Evolutionary conservation across 2,113 vertebrate species (phyloP), one percentile per base, ranked within the genome.

Genomic region (Excalfactoria chinensis): DNA sequence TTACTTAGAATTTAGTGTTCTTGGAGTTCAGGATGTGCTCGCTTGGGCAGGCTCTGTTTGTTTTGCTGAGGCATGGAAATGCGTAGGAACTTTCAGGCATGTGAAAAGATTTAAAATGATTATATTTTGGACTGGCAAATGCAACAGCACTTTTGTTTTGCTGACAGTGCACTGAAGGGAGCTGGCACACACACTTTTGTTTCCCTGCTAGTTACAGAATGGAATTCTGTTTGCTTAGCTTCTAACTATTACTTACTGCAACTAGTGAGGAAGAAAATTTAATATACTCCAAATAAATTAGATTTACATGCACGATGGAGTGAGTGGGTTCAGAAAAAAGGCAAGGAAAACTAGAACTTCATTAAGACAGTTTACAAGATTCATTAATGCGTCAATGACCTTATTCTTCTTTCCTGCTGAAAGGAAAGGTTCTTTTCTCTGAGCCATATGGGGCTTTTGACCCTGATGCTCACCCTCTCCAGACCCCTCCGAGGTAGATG

Each of bases 241-340:
- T 95, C 95, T 79, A 85, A 89, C 78, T 93, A 85, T 94, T 94
- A 97, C 95, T 96, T 95, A 95, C 91, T 94, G 77, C 73, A 93
- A 30, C 23, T 71, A 48, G 88, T 66, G 70, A 63, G 91, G 95
- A 93, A 89, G 90, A 95, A 94, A 96, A 96, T 93, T 86, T 95
- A 93, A 96, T 94, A 85, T 89, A 93, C 91, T 93, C 74, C 81
- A 86, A 96, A 93, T 93, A 94, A 97, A 96, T 96, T 95, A 90
- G 89, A 95, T 96, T 91, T 96, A 84, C 84, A 84, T 95, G 59
- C 76, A 82, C 84, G 95, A 89, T 92, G 76, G 79, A 92, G 88
- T 94, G 91, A 84, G 81, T 94, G 94, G 93, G 95, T 94, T 96
- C 80, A 96, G 76, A 93, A 95, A 44, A 94, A 94, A 94, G 94